These are phyloP conservation scores for Toxonevra muliebris DNA, from an alignment of 2,888 invertebrate genomes.

Conservation along the genomic window DNA sequence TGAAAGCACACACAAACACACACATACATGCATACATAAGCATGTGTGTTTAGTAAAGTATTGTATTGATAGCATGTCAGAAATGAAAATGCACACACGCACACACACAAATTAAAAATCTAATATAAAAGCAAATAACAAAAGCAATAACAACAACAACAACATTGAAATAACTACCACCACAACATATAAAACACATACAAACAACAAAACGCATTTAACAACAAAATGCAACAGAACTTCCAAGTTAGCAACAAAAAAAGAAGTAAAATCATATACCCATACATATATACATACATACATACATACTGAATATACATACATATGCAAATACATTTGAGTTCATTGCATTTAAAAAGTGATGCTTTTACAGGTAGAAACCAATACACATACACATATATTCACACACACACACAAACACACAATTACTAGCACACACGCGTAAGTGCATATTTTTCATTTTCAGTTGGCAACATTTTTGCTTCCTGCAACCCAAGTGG, in stretches of 20 bases:
- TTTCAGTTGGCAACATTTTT: neutral
- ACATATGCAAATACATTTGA: neutral
- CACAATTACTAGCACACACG: slow-evolving; percentile 10
- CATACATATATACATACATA: too few species aligned
- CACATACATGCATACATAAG: neutral
- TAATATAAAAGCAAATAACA: slow-evolving; percentile 6
- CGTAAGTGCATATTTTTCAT: slow-evolving; percentile 2
- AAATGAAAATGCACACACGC: slow-evolving; percentile 19
- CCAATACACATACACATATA: slow-evolving; percentile 22
- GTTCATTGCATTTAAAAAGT: neutral
- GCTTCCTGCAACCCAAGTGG: too few species aligned
- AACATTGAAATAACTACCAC: slow-evolving; percentile 5
- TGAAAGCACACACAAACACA: neutral
- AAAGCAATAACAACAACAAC: neutral
- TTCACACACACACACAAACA: neutral
- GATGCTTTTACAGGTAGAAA: neutral
- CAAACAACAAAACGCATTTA: slow-evolving; percentile 13
- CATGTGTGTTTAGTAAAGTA: too few species aligned
- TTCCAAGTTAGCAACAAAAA: neutral
- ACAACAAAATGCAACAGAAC: slow-evolving; percentile 2
- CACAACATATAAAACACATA: slow-evolving; percentile 9
- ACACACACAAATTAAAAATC: too few species aligned
- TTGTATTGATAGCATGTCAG: slow-evolving; percentile 25
- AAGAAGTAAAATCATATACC: slow-evolving; percentile 18
- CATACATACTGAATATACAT: too few species aligned